Conservation (phyloP, 2,113 vertebrate species). For the Strigops habroptila region DNA sequence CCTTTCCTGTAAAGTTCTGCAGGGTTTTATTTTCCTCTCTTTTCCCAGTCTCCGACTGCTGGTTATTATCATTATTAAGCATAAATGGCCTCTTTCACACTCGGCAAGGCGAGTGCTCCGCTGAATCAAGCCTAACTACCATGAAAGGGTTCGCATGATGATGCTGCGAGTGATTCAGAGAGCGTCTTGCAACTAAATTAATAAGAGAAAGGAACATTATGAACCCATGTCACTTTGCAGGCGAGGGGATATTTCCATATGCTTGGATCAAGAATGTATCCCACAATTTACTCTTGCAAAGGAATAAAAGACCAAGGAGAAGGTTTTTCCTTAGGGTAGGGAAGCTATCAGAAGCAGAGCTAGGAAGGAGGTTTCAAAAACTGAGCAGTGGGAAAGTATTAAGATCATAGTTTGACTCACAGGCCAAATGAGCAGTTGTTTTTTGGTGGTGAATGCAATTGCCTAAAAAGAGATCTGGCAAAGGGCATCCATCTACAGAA, state of each 20-base stretch:
- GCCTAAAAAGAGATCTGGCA: not conserved
- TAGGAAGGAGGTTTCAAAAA: not conserved
- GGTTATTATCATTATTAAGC: slow-evolving; percentile 51
- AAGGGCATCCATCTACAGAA: not conserved
- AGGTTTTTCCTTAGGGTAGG: not conserved
- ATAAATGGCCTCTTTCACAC: slow-evolving; percentile 60
- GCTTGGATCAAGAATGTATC: not conserved
- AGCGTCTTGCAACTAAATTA: not conserved
- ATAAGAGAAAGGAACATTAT: slow-evolving; percentile 19
- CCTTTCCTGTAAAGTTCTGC: slow-evolving; percentile 69
- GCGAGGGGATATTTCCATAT: not conserved
- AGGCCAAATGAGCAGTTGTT: not conserved
- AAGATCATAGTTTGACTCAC: not conserved
- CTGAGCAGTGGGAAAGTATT: not conserved
- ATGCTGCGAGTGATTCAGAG: not conserved
- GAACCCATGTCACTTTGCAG: not conserved
- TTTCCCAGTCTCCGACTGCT: slow-evolving; percentile 46
- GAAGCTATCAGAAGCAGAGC: not conserved
- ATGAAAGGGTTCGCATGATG: slow-evolving; percentile 12
- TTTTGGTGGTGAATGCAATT: not conserved
- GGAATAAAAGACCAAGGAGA: not conserved
- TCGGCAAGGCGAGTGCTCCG: not conserved
- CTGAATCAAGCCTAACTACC: not conserved
- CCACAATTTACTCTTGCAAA: not conserved
- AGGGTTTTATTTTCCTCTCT: slow-evolving; percentile 44